Evolutionary conservation across 2,113 vertebrate genomes (phyloP), one percentile per base, ranked within the genome.

Genomic region (Syrmaticus mikado): DNA sequence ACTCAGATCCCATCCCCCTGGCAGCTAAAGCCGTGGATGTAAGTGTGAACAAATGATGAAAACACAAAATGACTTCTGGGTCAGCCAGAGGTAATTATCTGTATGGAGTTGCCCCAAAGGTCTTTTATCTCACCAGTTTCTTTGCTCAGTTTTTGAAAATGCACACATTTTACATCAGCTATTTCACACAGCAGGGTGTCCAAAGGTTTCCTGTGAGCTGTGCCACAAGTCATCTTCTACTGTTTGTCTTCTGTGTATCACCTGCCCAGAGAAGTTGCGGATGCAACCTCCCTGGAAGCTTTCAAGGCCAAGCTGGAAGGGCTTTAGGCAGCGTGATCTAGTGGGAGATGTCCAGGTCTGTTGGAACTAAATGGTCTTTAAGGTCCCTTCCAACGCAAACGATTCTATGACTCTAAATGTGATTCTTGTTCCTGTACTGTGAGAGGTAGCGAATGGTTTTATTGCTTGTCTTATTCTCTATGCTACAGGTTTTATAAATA

Each of bases 121-220:
- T 1, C 0, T 13, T 34, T 75, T 48, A 62, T 62, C 28, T 7
- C 8, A 18, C 1, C 1, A 48, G 61, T 40, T 83, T 87, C 18
- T 90, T 82, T 62, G 27, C 19, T 77, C n/a, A 25, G 10, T 38
- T 73, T 75, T 38, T 52, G 76, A 76, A 82, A 18, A 22, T 6
- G 0, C 19, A 28, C 4, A 8, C 2, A 43, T 43, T 46, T 91
- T 73, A 40, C 38, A 16, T 43, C 43, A 78, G 36, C 10, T 5
- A 6, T 61, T 67, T 43, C 6, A 34, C 11, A 21, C 14, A 73
- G 53, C 25, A 70, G 11, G n/a, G 22, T 62, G 11, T 62, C 15
- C 38, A 27, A 67, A 50, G 18, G 22, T 84, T 62, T 70, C 15
- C 45, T 40, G 18, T 10, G 45, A 84, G 18, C 40, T 91, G 22